phyloP scores from a whole-genome alignment of 2,888 invertebrate genomes.

The Drosophila quasianomalipes region DNA sequence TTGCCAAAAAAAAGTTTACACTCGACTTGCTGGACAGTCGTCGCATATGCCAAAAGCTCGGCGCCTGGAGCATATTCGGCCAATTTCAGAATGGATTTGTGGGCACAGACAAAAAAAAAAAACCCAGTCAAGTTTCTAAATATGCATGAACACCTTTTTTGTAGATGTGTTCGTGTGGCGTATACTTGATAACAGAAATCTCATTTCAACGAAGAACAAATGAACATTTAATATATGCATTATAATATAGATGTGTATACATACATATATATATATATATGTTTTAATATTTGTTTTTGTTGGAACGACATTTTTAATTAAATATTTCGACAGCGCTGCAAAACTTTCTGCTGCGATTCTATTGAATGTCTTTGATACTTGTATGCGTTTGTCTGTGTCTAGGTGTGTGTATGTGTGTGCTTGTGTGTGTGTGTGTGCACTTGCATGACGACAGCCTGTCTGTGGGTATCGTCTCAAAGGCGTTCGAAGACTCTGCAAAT shows the following conservation, averaged over 20 bases:
- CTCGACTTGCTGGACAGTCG: conserved; percentile 45
- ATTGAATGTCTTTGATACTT: conserved; percentile 17
- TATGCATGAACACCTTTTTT: conserved; percentile 75
- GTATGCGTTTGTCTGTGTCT: background rate
- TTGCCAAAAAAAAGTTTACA: conserved; percentile 43
- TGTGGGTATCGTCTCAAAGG: background rate
- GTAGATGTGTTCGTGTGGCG: conserved; percentile 20
- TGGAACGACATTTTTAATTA: conserved; percentile 29
- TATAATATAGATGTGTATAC: too few species aligned
- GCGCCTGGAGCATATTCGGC: conserved; percentile 32
- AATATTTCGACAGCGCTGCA: conserved; percentile 13
- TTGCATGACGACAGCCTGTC: conserved; percentile 15
- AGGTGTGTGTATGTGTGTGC: too few species aligned
- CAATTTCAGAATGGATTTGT: conserved; percentile 66
- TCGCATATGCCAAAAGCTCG: conserved; percentile 46
- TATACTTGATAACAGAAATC: conserved; percentile 70
- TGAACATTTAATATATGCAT: conserved; percentile 3
- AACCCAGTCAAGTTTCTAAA: conserved; percentile 60
- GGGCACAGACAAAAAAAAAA: conserved; percentile 32
- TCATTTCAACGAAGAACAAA: conserved; percentile 46
- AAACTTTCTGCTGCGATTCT: conserved; percentile 13
- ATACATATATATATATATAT: background rate
- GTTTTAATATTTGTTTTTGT: conserved; percentile 11
- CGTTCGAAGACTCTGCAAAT: conserved; percentile 32
- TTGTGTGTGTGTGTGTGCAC: conserved; percentile 3